phyloP scores from a whole-genome alignment of 2,113 vertebrate species.

The Trochalopteron elliotii region DNA sequence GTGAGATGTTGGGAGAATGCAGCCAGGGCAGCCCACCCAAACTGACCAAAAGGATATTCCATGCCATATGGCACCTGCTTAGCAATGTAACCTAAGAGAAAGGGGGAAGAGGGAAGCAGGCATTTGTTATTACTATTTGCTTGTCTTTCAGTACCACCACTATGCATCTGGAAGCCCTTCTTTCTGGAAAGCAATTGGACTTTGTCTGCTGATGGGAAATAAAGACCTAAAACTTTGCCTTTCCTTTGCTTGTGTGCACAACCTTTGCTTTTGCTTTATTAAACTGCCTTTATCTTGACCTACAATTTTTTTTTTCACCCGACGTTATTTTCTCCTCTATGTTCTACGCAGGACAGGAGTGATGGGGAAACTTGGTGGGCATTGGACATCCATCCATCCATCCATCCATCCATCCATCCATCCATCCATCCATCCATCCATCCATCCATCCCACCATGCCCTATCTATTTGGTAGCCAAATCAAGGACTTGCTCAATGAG shows the following conservation, averaged over 20 bases:
- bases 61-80: background rate
- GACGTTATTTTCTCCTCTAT: background rate
- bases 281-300: background rate
- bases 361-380: background rate
- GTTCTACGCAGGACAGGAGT: background rate
- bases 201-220: background rate
- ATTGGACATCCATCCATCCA: background rate
- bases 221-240: background rate
- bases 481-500: background rate
- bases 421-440: background rate
- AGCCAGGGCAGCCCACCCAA: background rate
- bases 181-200: background rate
- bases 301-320: background rate
- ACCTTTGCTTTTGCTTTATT: background rate
- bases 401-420: background rate
- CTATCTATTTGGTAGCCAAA: background rate
- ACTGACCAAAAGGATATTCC: background rate
- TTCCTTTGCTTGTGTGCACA: accelerated
- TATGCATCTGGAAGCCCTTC: background rate
- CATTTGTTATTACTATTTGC: background rate
- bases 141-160: background rate
- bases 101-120: background rate
- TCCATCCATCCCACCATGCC: background rate
- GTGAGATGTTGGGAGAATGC: background rate
- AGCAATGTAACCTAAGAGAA: background rate